Conservation (phyloP, 1,140 invertebrate species). For the Mya arenaria region DNA sequence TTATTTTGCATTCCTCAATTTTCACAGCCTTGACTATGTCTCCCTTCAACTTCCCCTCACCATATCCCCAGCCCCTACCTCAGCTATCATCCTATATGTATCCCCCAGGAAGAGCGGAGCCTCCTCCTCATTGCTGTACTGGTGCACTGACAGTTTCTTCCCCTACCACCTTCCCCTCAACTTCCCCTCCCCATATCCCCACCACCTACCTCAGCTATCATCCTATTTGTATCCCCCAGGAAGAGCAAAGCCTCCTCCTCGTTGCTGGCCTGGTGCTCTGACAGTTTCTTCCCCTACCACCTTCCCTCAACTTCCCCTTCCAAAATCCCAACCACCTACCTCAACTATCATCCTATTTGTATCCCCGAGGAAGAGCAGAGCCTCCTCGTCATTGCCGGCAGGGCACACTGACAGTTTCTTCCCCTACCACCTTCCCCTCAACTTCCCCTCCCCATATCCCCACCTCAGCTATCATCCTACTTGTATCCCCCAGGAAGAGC, state of each 20-base stretch:
- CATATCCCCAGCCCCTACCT: slow-evolving; percentile 71
- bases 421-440: no score
- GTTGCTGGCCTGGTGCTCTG: slow-evolving; percentile 83
- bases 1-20: no score
- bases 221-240: slow-evolving; percentile 85
- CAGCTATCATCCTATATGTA: slow-evolving; percentile 85
- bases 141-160: slow-evolving; percentile 84
- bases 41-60: no score
- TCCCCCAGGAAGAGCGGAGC: slow-evolving; percentile 85
- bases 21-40: no score
- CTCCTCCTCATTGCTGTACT: slow-evolving; percentile 84
- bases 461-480: no score
- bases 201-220: slow-evolving; percentile 83
- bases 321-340: slow-evolving; percentile 70
- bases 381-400: slow-evolving; percentile 84
- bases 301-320: slow-evolving; percentile 84
- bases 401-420: slow-evolving; percentile 84
- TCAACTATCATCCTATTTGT: slow-evolving; percentile 86
- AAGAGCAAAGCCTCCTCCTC: slow-evolving; percentile 85
- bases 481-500: no score
- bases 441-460: no score
- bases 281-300: slow-evolving; percentile 85
- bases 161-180: no score
- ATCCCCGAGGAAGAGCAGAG: slow-evolving; percentile 85
- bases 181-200: no score